Conservation (phyloP, 2,888 invertebrate species). For the Epinotia demarniana region DNA sequence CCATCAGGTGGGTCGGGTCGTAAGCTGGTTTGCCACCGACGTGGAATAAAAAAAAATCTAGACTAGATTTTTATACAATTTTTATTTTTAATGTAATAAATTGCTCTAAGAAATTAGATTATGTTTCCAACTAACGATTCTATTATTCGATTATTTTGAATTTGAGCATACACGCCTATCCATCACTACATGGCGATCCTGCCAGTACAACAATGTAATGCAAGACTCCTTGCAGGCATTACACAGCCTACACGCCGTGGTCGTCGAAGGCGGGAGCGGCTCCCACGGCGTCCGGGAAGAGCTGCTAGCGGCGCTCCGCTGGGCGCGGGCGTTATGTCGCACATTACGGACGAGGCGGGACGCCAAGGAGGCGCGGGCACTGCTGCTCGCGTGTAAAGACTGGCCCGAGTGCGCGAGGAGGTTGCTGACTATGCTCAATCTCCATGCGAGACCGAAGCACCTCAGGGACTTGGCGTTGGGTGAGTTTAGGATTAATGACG, state of each 20-base stretch:
- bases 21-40: too few species aligned
- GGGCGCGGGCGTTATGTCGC: slow-evolving; percentile 89
- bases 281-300: slow-evolving; percentile 94
- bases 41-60: too few species aligned
- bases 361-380: slow-evolving; percentile 87
- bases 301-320: slow-evolving; percentile 92
- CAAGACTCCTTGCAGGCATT: slow-evolving; percentile 87
- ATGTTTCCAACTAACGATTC: too few species aligned
- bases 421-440: slow-evolving; percentile 93
- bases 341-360: slow-evolving; percentile 89
- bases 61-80: too few species aligned
- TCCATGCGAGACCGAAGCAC: slow-evolving; percentile 92
- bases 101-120: too few species aligned
- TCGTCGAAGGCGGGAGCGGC: slow-evolving; percentile 92
- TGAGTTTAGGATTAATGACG: slow-evolving; percentile 51
- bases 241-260: slow-evolving; percentile 96
- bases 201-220: not conserved
- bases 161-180: too few species aligned
- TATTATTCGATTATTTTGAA: too few species aligned
- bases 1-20: too few species aligned
- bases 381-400: slow-evolving; percentile 91
- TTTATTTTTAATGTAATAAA: too few species aligned
- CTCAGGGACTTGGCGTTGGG: slow-evolving; percentile 92
- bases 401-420: slow-evolving; percentile 95
- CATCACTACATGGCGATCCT: too few species aligned